A percentile compares a stretch with the other conserved stretches of the same genome.
Conservation (phyloP, 2,888 invertebrate genomes). For the Watsonalla binaria region DNA sequence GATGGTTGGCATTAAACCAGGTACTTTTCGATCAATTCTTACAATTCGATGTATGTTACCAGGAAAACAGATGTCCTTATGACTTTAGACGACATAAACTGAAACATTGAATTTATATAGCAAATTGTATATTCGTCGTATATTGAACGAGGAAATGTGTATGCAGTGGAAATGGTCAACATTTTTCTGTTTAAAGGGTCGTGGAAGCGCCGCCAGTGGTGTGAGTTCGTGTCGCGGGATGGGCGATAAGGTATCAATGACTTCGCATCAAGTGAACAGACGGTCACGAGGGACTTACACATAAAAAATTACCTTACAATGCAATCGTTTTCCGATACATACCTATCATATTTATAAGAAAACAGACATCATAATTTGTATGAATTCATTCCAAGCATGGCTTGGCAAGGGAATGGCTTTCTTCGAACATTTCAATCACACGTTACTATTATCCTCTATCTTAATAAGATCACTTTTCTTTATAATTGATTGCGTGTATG, state of each 20-base stretch:
- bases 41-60: not conserved
- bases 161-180: not conserved
- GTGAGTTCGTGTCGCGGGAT: slow-evolving; percentile 37
- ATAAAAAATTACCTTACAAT: not conserved
- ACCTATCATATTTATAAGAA: not conserved
- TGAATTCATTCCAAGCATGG: too few relatives aligned
- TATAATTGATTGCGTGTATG: too few relatives aligned
- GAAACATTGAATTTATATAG: too few relatives aligned
- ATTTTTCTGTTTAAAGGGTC: slow-evolving; percentile 9
- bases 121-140: too few relatives aligned
- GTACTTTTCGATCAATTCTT: not conserved
- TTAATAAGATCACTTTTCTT: too few relatives aligned
- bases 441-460: too few relatives aligned
- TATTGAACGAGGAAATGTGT: too few relatives aligned
- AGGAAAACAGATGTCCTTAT: not conserved
- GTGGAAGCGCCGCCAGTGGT: slow-evolving; percentile 32
- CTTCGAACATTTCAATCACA: too few relatives aligned
- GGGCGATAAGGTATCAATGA: slow-evolving; percentile 32
- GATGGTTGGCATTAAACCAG: slow-evolving; percentile 11
- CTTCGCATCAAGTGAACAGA: slow-evolving; percentile 34
- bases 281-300: slow-evolving; percentile 18
- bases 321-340: not conserved
- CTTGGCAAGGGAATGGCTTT: too few relatives aligned
- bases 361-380: too few relatives aligned
- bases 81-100: too few relatives aligned